Percentiles rank a stretch among this genome's conserved stretches.
These are phyloP conservation scores for Drosophila ambigua DNA, from an alignment of 1,140 invertebrate genomes.

Conservation along the genomic window DNA sequence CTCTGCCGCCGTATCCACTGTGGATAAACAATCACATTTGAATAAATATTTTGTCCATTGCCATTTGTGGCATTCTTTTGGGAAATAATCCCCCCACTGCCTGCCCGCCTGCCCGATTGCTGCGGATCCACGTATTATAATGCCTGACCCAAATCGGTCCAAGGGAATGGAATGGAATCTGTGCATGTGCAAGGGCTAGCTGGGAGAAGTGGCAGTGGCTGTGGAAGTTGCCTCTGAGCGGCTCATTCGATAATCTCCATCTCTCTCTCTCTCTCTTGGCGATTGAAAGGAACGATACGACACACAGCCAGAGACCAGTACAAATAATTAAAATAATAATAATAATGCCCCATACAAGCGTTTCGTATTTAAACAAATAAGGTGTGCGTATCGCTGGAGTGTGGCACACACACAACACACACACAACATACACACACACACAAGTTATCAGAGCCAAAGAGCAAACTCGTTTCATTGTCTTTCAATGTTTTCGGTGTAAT, in stretches of 20 bases:
- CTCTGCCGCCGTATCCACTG: conserved; percentile 17
- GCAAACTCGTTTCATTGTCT: conserved; percentile 77
- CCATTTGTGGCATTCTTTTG: conserved; percentile 76
- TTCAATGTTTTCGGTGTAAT: conserved; percentile 73
- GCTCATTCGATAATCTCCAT: conserved; percentile 45
- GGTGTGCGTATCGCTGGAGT: conserved; percentile 55
- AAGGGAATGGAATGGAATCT: conserved; percentile 26
- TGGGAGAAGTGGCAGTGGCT: neutral
- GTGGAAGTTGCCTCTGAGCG: too few relatives aligned
- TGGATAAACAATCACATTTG: conserved; percentile 69
- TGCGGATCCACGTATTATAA: too few relatives aligned
- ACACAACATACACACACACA: neutral
- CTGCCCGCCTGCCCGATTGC: neutral
- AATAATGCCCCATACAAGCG: conserved; percentile 50
- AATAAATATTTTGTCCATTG: conserved; percentile 81
- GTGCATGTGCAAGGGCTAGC: conserved; percentile 19
- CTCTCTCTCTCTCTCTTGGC: conserved; percentile 18
- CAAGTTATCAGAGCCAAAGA: conserved; percentile 59
- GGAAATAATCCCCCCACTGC: conserved; percentile 35
- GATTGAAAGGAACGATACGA: conserved; percentile 55
- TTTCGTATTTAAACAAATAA: conserved; percentile 63
- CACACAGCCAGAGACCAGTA: neutral
- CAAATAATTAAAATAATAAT: conserved; percentile 63
- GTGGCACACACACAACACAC: conserved; percentile 5
- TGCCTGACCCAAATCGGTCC: conserved; percentile 33